These are phyloP conservation scores for Gymnothorax reevesii DNA, from an alignment of 2,797 vertebrate genomes.

Conservation along the genomic window DNA sequence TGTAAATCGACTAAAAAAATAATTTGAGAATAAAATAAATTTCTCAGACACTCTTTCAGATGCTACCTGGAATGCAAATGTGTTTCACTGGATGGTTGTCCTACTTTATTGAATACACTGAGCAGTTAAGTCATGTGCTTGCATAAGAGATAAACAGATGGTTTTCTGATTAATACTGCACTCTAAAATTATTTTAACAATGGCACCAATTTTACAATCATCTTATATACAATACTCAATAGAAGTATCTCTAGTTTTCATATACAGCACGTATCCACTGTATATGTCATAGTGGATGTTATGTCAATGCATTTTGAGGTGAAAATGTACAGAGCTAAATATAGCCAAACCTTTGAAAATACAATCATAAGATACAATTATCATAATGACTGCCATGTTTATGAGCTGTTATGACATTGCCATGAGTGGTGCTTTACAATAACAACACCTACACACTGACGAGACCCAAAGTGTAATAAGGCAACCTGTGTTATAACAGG, in stretches of 20 bases:
- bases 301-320: conserved; percentile 66
- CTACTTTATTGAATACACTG: conserved; percentile 42
- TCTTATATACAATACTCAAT: conserved; percentile 63
- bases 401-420: conserved; percentile 61
- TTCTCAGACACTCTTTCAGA: conserved; percentile 50
- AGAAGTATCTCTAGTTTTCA: conserved; percentile 45
- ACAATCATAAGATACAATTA: conserved; percentile 61
- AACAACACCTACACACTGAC: conserved; percentile 42
- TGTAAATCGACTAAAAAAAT: conserved; percentile 33
- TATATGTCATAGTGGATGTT: conserved; percentile 61
- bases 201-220: conserved; percentile 76
- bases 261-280: conserved; percentile 53
- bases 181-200: conserved; percentile 41
- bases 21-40: conserved; percentile 47
- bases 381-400: conserved; percentile 59
- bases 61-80: conserved; percentile 65
- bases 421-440: conserved; percentile 40
- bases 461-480: conserved; percentile 57
- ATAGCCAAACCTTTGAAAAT: conserved; percentile 66
- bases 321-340: conserved; percentile 58
- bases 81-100: conserved; percentile 15
- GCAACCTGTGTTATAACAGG: conserved; percentile 61
- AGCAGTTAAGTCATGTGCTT: conserved; percentile 40
- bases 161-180: conserved; percentile 41
- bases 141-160: conserved; percentile 45